Percentiles rank a stretch among this genome's conserved stretches.
These are phyloP conservation scores for Nyctalus aviator DNA, from an alignment of 2,797 vertebrate species.

Conservation along the genomic window DNA sequence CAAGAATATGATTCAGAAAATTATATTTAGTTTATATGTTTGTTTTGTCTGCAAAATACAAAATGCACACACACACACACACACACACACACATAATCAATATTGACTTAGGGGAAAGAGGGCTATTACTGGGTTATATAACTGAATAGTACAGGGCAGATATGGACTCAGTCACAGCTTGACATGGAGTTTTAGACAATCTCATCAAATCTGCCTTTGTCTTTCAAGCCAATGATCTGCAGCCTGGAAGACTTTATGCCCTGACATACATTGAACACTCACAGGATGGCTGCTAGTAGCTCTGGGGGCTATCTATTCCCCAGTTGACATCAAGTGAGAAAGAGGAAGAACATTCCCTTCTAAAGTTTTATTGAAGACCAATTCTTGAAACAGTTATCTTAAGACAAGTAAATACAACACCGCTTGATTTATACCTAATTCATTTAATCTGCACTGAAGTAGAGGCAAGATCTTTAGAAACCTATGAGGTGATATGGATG, in stretches of 20 bases:
- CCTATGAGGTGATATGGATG: neutral
- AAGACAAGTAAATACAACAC: neutral
- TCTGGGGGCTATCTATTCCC: neutral
- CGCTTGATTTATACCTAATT: neutral
- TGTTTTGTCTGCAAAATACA: neutral
- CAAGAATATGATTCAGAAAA: neutral
- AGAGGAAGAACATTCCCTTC: neutral
- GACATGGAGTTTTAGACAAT: neutral
- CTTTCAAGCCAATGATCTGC: neutral
- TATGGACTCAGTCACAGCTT: neutral
- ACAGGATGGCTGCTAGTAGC: neutral
- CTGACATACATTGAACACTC: neutral
- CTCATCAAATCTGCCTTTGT: constrained; percentile 31
- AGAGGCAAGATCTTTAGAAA: neutral
- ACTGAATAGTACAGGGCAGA: neutral
- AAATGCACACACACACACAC: neutral
- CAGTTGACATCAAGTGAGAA: neutral
- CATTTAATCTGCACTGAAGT: neutral
- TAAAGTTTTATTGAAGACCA: neutral
- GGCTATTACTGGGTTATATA: neutral
- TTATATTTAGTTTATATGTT: neutral
- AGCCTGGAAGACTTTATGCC: neutral
- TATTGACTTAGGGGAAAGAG: neutral
- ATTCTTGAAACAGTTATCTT: neutral
- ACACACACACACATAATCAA: neutral